These are phyloP conservation scores for Peromyscus eremicus DNA, from an alignment of 2,797 vertebrate species.

Conservation along the genomic window DNA sequence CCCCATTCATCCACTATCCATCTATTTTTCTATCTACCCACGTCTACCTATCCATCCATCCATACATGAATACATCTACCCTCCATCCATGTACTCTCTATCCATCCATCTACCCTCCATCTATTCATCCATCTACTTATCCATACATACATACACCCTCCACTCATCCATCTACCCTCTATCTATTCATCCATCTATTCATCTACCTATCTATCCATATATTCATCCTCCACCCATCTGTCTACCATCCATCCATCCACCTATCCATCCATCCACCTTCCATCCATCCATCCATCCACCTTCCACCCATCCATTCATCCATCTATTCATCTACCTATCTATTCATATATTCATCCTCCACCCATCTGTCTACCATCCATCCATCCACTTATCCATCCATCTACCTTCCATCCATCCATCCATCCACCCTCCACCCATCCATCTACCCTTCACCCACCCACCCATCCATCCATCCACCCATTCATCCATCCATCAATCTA, in stretches of 20 bases:
- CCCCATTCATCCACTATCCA: fast-evolving
- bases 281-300: too few species aligned
- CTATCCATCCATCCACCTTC: too few species aligned
- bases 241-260: fast-evolving
- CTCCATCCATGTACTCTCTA: fast-evolving
- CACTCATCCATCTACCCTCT: neutral
- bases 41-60: fast-evolving
- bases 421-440: too few species aligned
- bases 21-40: fast-evolving
- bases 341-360: fast-evolving
- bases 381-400: fast-evolving
- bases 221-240: too few species aligned
- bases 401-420: fast-evolving
- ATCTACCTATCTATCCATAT: too few species aligned
- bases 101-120: too few species aligned
- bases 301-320: neutral
- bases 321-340: fast-evolving
- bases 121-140: too few species aligned
- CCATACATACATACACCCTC: too few species aligned
- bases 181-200: too few species aligned
- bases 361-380: fast-evolving
- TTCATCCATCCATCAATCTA: neutral
- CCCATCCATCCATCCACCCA: neutral
- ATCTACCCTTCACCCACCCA: neutral
- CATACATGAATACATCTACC: fast-evolving